Percentiles rank a stretch among this genome's conserved stretches.
These are phyloP conservation scores for Poeciliopsis prolifica DNA, from an alignment of 2,113 vertebrate genomes.

Conservation along the genomic window DNA sequence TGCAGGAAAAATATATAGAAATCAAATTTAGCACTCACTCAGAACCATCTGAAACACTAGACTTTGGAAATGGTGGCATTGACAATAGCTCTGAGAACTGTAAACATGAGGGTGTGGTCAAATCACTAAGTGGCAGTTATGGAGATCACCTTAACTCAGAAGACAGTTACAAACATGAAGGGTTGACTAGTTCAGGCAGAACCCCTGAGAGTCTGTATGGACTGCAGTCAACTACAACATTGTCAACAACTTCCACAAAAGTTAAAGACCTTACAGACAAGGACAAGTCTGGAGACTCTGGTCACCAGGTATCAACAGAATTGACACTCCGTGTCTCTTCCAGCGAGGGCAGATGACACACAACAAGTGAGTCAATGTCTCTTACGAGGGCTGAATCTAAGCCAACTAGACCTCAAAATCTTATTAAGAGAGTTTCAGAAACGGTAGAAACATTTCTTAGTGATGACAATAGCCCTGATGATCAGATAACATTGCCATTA, in stretches of 20 bases:
- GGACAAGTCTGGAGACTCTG: slow-evolving; percentile 70
- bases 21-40: slow-evolving; percentile 79
- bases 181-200: slow-evolving; percentile 90
- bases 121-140: slow-evolving; percentile 87
- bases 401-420: slow-evolving; percentile 69
- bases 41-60: slow-evolving; percentile 63
- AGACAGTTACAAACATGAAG: slow-evolving; percentile 95
- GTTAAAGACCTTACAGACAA: slow-evolving; percentile 54
- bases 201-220: slow-evolving; percentile 90
- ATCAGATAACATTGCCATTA: slow-evolving; percentile 60
- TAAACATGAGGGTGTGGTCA: slow-evolving; percentile 86
- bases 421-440: slow-evolving; percentile 78
- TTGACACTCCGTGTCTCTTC: slow-evolving; percentile 73
- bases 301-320: slow-evolving; percentile 66
- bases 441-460: slow-evolving; percentile 80
- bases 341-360: slow-evolving; percentile 76
- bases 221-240: slow-evolving; percentile 67
- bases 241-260: slow-evolving; percentile 31
- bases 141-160: slow-evolving; percentile 94
- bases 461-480: slow-evolving; percentile 73
- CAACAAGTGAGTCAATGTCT: slow-evolving; percentile 82
- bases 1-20: slow-evolving; percentile 78
- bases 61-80: slow-evolving; percentile 82
- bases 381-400: slow-evolving; percentile 67
- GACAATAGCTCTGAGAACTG: slow-evolving; percentile 89